These are phyloP conservation scores for Sternarchorhynchus goeldii DNA, from an alignment of 2,797 vertebrate genomes.

Conservation along the genomic window DNA sequence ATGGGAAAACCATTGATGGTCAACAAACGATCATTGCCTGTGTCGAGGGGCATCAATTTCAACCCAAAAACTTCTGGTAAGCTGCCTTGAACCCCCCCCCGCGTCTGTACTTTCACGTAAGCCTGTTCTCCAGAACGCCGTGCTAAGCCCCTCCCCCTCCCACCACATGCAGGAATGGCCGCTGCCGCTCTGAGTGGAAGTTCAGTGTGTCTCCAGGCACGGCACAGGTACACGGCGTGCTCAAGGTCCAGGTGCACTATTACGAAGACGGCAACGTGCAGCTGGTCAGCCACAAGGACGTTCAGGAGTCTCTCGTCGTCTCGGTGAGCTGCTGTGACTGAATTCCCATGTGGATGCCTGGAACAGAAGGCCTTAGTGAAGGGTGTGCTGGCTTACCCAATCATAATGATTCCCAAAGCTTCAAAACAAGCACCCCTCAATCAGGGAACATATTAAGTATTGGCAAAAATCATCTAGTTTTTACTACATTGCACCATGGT, in stretches of 20 bases:
- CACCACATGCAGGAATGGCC: slow-evolving; percentile 83
- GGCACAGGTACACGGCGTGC: slow-evolving; percentile 85
- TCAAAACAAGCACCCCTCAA: too few relatives aligned
- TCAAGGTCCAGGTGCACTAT: slow-evolving; percentile 98
- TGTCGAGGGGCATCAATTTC: slow-evolving; percentile 95
- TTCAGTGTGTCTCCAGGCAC: slow-evolving; percentile 86
- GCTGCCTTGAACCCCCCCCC: slow-evolving; percentile 6
- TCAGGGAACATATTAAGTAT: neutral
- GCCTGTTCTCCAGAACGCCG: neutral
- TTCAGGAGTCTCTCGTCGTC: slow-evolving; percentile 84
- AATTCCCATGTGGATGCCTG: neutral
- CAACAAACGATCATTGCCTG: slow-evolving; percentile 95
- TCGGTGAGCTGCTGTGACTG: slow-evolving; percentile 79
- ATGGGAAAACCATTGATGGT: slow-evolving; percentile 93
- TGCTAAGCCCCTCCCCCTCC: neutral
- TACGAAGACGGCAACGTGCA: slow-evolving; percentile 97
- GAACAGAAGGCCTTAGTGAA: neutral
- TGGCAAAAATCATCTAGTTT: neutral
- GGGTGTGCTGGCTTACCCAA: neutral
- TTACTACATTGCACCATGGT: neutral
- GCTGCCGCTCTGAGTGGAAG: slow-evolving; percentile 94
- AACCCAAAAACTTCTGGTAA: slow-evolving; percentile 97
- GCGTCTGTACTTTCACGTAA: neutral
- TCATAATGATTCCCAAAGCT: neutral
- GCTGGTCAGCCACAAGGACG: slow-evolving; percentile 94